A percentile compares a stretch with the other conserved stretches of the same genome.
Conservation (phyloP, 2,888 invertebrate species). For the Trissoscelio sp. region DNA sequence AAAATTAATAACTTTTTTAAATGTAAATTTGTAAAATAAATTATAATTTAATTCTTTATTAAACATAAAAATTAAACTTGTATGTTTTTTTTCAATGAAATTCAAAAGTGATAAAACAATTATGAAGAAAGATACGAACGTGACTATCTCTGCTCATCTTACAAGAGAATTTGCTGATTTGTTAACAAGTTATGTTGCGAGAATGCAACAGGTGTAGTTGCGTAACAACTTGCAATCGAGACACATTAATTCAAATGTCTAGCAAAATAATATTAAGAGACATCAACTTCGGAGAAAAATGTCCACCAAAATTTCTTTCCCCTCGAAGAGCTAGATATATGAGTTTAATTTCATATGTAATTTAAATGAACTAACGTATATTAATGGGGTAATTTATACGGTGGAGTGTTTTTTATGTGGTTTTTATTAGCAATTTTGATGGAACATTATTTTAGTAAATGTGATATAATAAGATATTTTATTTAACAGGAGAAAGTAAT, state of each 20-base stretch:
- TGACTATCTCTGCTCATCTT: slow-evolving; percentile 4
- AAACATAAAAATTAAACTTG: no score
- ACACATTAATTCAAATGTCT: slow-evolving; percentile 16
- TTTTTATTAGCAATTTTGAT: no score
- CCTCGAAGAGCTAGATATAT: not conserved
- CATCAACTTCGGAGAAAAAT: not conserved
- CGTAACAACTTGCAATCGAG: slow-evolving; percentile 17
- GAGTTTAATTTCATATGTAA: not conserved
- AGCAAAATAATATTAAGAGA: not conserved
- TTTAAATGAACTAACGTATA: not conserved
- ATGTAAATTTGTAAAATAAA: no score
- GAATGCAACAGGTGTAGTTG: slow-evolving; percentile 37
- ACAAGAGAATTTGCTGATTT: not conserved
- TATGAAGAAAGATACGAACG: not conserved
- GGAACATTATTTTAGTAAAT: no score
- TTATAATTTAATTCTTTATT: no score
- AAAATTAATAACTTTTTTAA: no score
- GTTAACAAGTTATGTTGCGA: slow-evolving; percentile 22
- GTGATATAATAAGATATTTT: no score
- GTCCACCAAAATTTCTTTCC: not conserved
- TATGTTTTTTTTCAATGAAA: no score
- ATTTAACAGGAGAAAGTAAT: no score
- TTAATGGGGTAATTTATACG: no score
- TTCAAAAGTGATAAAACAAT: not conserved
- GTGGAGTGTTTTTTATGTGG: no score